Evolutionary conservation across 2,888 invertebrate species (phyloP), one percentile per base, ranked within the genome.

Genomic region (Dolichomitus sp.): DNA sequence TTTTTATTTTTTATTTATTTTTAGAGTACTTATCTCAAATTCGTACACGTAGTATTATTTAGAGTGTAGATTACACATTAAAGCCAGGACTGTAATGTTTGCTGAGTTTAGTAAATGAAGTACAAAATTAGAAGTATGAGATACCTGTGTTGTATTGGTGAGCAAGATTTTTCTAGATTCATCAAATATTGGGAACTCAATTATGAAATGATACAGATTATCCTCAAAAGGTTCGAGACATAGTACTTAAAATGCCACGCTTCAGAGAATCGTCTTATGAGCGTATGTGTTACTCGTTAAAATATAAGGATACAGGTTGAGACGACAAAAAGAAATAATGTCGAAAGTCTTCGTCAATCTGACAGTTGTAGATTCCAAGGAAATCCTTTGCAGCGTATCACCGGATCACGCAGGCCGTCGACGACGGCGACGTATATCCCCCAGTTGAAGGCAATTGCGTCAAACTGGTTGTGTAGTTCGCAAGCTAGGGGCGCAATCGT

Each of bases 361-460:
- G 57, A 72, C 30, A 45, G 57, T 12, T 42, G 57, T 45, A 59
- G 30, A 45, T 45, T 59, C 45, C 14, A 6, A 6, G 30, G 2
- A 59, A 17, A 45, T 59, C 33, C 42, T 45, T 45, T 14, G 30
- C 30, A 27, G 27, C 42, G 54, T 6, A 42, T 23, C 50, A 33
- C 23, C 30, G 2, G 42, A 42, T n/a, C 40, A 33, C 19, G 14
- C 30, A 48, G 11, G 14, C 14, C 59, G 30, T 37, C 48, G 57
- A 70, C 57, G 40, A 57, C 4, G 9, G 11, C 59, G 69, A 57
- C 57, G 72, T 73, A 73, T 73, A 73, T 73, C 59, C 61, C 66
- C 48, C 19, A 12, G 76, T 76, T 70, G 65, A 70, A 76, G 76
- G 81, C 81, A 81, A 81, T 76, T 76, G 74, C 70, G 63, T 81